Percentiles rank a stretch among this genome's conserved stretches.
Conservation (phyloP, 2,888 invertebrate genomes). For the Drosophila demipolita region DNA sequence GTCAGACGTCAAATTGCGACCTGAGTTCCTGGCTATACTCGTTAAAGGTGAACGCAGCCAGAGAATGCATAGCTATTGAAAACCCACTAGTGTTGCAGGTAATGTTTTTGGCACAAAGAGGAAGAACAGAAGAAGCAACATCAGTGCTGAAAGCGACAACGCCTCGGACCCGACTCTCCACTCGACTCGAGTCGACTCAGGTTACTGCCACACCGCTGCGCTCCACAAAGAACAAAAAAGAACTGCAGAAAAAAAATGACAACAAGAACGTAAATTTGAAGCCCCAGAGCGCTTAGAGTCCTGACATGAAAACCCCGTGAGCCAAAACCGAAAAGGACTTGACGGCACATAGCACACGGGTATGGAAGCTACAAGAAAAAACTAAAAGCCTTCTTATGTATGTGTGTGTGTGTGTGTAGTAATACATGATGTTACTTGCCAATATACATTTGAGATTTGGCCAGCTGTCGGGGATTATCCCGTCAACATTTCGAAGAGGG, state of each 20-base stretch:
- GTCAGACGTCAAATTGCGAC: constrained; percentile 56
- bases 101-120: constrained; percentile 43
- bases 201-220: constrained; percentile 65
- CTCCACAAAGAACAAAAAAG: constrained; percentile 4
- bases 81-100: constrained; percentile 62
- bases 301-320: constrained; percentile 64
- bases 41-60: constrained; percentile 38
- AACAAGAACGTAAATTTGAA: constrained; percentile 24
- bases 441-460: background rate
- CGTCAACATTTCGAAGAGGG: constrained; percentile 6
- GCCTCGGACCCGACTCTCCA: constrained; percentile 6
- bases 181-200: constrained; percentile 51
- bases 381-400: constrained; percentile 10
- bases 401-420: background rate
- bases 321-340: constrained; percentile 37
- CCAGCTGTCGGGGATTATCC: constrained; percentile 28
- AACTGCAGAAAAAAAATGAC: background rate
- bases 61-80: constrained; percentile 51
- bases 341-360: constrained; percentile 25
- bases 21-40: constrained; percentile 59
- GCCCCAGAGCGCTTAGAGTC: constrained; percentile 31
- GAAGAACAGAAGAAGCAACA: constrained; percentile 62
- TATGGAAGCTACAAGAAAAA: constrained; percentile 14
- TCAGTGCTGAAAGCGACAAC: constrained; percentile 56
- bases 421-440: background rate